phyloP scores from a whole-genome alignment of 2,113 vertebrate species.

The Dendropsophus ebraccatus region DNA sequence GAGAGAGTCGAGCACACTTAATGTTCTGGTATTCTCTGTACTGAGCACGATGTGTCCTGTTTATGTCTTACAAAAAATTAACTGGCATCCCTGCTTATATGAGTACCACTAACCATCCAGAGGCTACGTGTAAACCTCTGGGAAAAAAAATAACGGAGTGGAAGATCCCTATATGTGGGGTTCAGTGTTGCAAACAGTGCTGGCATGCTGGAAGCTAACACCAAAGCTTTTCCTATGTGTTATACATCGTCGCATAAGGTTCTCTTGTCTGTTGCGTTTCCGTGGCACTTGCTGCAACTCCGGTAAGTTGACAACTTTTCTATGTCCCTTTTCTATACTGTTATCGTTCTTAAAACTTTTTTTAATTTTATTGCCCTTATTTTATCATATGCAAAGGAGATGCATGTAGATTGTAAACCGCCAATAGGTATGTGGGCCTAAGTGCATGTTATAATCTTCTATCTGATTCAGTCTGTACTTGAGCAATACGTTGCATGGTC shows the following conservation, averaged over 20 bases:
- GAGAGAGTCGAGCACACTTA: constrained; percentile 14
- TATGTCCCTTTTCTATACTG: constrained; percentile 59
- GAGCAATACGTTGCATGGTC: neutral
- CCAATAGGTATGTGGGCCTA: neutral
- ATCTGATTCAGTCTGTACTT: neutral
- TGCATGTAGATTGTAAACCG: neutral
- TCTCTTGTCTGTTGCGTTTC: constrained; percentile 81
- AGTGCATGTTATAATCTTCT: neutral
- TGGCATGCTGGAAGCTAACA: constrained; percentile 97
- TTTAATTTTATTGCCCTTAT: neutral
- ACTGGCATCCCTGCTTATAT: constrained; percentile 96
- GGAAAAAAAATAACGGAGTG: constrained; percentile 71
- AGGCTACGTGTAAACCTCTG: constrained; percentile 73
- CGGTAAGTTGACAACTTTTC: constrained; percentile 90
- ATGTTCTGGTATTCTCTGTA: constrained; percentile 63
- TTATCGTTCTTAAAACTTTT: neutral
- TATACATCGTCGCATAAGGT: constrained; percentile 85
- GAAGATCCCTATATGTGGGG: constrained; percentile 65
- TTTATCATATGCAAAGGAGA: neutral
- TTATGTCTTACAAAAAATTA: constrained; percentile 81
- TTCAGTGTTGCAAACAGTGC: constrained; percentile 74
- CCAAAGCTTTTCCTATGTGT: constrained; percentile 93
- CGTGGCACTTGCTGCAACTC: constrained; percentile 71
- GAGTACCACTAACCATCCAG: constrained; percentile 93
- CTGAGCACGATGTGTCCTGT: constrained; percentile 88